phyloP scores from a whole-genome alignment of 2,888 invertebrate species.

The Microctonus brassicae region DNA sequence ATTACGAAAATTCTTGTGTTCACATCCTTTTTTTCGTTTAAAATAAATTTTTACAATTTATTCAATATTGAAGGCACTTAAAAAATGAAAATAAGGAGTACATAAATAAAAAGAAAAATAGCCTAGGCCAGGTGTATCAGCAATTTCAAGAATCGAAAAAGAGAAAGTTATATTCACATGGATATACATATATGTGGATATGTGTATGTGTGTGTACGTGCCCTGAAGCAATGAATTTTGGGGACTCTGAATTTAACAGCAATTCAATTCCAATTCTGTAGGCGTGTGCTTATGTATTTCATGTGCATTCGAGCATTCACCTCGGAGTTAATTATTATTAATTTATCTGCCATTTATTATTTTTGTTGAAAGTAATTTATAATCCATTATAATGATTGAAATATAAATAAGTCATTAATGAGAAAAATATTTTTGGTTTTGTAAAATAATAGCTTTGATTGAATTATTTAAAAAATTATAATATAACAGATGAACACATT shows the following conservation, averaged over 20 bases:
- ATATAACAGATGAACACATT: slow-evolving; percentile 11
- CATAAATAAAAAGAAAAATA: not conserved
- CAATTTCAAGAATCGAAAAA: slow-evolving; percentile 9
- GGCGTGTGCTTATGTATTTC: not conserved
- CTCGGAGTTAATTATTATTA: not conserved
- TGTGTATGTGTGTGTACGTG: too few species aligned
- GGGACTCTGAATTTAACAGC: not conserved
- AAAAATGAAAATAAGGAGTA: not conserved
- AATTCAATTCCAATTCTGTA: not conserved
- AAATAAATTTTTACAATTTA: not conserved
- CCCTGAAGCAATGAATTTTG: not conserved
- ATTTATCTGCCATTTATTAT: too few species aligned
- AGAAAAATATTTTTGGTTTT: too few species aligned
- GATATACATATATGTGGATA: too few species aligned
- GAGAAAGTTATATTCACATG: slow-evolving; percentile 10
- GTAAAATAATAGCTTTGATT: too few species aligned
- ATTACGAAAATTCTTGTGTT: not conserved
- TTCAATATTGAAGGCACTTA: not conserved
- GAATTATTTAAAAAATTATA: not conserved
- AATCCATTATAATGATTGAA: too few species aligned
- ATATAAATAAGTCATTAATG: too few species aligned
- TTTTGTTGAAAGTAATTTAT: too few species aligned
- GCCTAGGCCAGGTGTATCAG: not conserved
- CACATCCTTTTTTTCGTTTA: not conserved
- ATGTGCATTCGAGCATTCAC: not conserved